Base-by-base conservation (phyloP, 2,888 invertebrate species). In the Prenolepis imparis region DNA sequence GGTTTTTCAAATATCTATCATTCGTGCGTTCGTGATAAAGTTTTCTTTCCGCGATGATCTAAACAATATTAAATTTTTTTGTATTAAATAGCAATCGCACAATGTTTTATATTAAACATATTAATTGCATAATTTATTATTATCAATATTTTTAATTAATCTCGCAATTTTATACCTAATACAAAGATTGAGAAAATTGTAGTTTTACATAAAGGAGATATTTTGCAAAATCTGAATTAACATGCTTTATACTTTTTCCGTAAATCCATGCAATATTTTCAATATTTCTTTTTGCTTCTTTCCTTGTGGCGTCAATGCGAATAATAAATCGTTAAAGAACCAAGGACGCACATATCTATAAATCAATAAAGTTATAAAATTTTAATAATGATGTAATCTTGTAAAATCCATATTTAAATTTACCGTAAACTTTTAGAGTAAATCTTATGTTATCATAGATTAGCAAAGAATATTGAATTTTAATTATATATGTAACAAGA, bases 301-400 rank as follows among this genome's bases (percentile, higher is more conserved):
- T 5, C 96, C 96, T 1, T 95, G 92, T 1, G 95, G 92, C 0
- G 96, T 94, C 0, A 95, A 85, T 67, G 95, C 95, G 93, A 96
- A 97, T 59, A 97, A 91, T 1, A 95, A 93, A 48, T 96, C 95
- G 0, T 94, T 91, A 91, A 96, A 95, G 0, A 96, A 93, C 95
- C 97, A 96, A 0, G 97, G 96, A 90, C 28, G 28, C 28, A 28
- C 3, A 0, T 95, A 82, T 85, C 93, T 92, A 18, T 28, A 28
- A 28, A 28, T 44, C 44, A 44, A 12, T n/a, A 4, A 44, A 3
- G 2, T 3, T 15, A 15, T 44, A 44, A 15, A 44, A 15, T 44
- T 15, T 15, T 1, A 15, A 15, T 44, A 44, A 44, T 12, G 15
- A 44, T 3, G 15, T 44, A 15, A 15, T 44, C 12, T 44, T 15